Base-by-base conservation (phyloP, 2,113 vertebrate species). In the Thermophis baileyi region DNA sequence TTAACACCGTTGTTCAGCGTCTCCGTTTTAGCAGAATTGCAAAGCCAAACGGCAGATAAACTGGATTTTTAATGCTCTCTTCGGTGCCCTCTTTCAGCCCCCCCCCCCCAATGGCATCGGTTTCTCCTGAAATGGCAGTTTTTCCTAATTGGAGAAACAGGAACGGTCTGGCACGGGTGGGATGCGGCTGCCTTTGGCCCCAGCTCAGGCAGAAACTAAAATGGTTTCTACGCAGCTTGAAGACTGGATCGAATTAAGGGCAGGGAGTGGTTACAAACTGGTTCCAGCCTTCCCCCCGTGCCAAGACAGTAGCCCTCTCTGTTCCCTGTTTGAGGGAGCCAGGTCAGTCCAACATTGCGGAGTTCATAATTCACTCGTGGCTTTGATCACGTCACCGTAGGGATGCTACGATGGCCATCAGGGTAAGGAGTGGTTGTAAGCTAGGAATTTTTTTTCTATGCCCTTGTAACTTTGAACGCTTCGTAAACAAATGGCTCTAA, bases 1-100 rank as follows among this genome's bases (percentile, higher is more conserved):
- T 63, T 14, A 3, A 50, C 1, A 1, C 60, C 2, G 4, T 16
- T 14, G 4, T 6, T 74, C n/a, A 6, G n/a, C 5, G 1, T 7
- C 69, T 16, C n/a, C 69, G 18, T 74, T 60, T 18, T 30, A 35
- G 14, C 16, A 7, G 6, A 2, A 35, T 18, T 18, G 69, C n/a
- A 74, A 74, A 35, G 16, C 69, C n/a, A 20, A 35, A 16, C 1
- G 69, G 69, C 69, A 35, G n/a, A 74, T 2, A 6, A 20, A 35
- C 2, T 7, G 69, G 5, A n/a, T 69, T 74, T 74, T 74, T 20
- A 6, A 74, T 35, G 11, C 60, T 12, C 27, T 14, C 11, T n/a
- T n/a, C 11, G 1, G 60, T 30, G 60, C 30, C 30, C 60, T n/a
- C 57, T 60, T 30, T 30, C 25, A 27, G 18, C 53, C 4, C 53